These are phyloP conservation scores for Cartodere bifasciata DNA, from an alignment of 2,888 invertebrate species.

Conservation along the genomic window DNA sequence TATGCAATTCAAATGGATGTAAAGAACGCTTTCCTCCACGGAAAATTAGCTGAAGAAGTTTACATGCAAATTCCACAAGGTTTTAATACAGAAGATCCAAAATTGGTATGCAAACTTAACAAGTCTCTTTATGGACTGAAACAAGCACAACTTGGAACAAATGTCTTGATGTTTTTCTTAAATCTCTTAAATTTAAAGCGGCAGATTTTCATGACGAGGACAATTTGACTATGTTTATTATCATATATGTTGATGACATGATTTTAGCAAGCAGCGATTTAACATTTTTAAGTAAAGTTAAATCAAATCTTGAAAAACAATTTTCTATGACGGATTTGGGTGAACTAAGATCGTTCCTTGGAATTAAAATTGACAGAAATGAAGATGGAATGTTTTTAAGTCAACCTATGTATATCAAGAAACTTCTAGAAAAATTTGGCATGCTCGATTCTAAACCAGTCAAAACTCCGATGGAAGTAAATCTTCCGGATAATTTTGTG, in stretches of 20 bases:
- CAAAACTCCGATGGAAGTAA: conserved; percentile 2
- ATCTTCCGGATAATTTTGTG: background rate
- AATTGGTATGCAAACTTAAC: conserved; percentile 18
- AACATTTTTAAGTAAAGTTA: conserved; percentile 14
- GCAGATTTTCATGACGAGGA: conserved; percentile 15
- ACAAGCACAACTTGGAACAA: conserved; percentile 23
- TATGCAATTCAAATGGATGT: conserved; percentile 19
- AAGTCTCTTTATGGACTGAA: conserved; percentile 24
- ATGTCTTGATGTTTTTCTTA: conserved; percentile 15
- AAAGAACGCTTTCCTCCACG: conserved; percentile 23
- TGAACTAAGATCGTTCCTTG: conserved; percentile 17
- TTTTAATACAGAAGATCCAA: conserved; percentile 11
- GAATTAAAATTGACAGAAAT: conserved; percentile 18
- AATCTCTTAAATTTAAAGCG: conserved; percentile 13
- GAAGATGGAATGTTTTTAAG: conserved; percentile 15
- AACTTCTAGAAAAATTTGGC: conserved; percentile 18
- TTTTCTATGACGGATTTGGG: conserved; percentile 22
- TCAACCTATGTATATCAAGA: conserved; percentile 18
- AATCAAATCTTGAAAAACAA: conserved; percentile 13
- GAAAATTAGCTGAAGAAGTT: conserved; percentile 18
- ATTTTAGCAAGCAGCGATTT: conserved; percentile 16
- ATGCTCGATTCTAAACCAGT: conserved; percentile 19
- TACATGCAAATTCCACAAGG: conserved; percentile 21
- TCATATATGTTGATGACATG: conserved; percentile 23
- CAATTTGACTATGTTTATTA: conserved; percentile 12